phyloP scores from a whole-genome alignment of 53 echinoderm and acorn worm genomes.

The Patiria pectinifera region DNA sequence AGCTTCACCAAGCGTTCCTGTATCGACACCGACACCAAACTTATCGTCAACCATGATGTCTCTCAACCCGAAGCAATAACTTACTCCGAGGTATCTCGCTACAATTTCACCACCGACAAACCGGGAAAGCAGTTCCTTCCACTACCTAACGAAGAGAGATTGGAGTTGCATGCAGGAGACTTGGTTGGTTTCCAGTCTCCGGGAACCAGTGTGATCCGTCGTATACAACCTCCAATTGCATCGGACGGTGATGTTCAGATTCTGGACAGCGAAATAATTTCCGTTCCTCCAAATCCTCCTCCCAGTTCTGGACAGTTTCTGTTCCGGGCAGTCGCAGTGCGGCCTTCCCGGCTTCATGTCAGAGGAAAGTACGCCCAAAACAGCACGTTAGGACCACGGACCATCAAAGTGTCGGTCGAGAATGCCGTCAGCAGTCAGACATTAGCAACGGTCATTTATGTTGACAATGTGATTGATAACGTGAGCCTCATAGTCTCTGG shows the following conservation, averaged over 20 bases:
- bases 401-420: not conserved
- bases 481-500: conserved; percentile 16
- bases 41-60: not conserved
- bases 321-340: conserved; percentile 35
- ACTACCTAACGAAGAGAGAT: not conserved
- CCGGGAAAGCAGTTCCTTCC: conserved; percentile 47
- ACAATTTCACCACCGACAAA: not conserved
- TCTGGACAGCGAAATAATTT: not conserved
- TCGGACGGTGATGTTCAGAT: not conserved
- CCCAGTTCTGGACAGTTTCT: not conserved
- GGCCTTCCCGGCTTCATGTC: not conserved
- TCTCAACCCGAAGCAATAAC: not conserved
- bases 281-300: not conserved
- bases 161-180: conserved; percentile 25
- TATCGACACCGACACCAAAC: not conserved
- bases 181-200: conserved; percentile 35
- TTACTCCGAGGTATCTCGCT: not conserved
- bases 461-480: conserved; percentile 33
- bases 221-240: not conserved
- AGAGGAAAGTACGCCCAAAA: not conserved
- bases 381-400: conserved; percentile 16
- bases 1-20: conserved; percentile 56
- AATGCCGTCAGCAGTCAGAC: conserved; percentile 31
- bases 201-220: not conserved
- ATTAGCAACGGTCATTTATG: not conserved